Conservation (phyloP, 1,140 invertebrate species). For the Globodera ellingtonae region DNA sequence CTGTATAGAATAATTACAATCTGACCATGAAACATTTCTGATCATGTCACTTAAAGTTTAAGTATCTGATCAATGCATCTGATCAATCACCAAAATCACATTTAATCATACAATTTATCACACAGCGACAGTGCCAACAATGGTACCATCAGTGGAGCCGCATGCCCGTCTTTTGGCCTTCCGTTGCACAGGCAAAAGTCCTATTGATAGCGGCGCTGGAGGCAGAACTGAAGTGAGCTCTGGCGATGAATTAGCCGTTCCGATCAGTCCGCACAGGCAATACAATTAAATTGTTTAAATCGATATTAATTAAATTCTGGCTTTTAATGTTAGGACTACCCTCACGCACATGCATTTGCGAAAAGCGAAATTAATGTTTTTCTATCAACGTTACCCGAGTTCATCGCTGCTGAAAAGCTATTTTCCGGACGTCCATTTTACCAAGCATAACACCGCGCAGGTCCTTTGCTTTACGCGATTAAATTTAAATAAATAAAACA, state of each 20-base stretch:
- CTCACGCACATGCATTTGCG: conserved; percentile 98
- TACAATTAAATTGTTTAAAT: too few relatives aligned
- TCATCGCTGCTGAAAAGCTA: conserved; percentile 98
- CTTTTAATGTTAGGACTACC: conserved; percentile 17
- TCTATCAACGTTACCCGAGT: conserved; percentile 98
- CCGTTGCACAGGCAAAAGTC: background rate
- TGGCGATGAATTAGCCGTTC: background rate
- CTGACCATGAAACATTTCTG: too few relatives aligned
- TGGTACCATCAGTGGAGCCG: conserved; percentile 27
- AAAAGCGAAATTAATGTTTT: conserved; percentile 99
- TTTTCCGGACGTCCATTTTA: conserved; percentile 99
- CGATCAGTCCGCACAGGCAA: background rate
- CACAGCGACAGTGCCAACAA: background rate
- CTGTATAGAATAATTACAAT: too few relatives aligned
- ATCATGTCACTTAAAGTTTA: too few relatives aligned
- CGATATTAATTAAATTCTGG: background rate
- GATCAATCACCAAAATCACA: background rate
- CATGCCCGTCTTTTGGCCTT: background rate
- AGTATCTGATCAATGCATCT: too few relatives aligned
- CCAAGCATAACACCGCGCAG: conserved; percentile 99
- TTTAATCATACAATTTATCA: background rate
- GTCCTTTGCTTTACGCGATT: background rate
- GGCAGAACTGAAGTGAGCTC: background rate
- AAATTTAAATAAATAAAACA: background rate
- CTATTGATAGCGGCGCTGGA: background rate